Evolutionary conservation across 2,797 vertebrate species (phyloP), one percentile per base, ranked within the genome.

Genomic region (Acanthurus leucopareius): DNA sequence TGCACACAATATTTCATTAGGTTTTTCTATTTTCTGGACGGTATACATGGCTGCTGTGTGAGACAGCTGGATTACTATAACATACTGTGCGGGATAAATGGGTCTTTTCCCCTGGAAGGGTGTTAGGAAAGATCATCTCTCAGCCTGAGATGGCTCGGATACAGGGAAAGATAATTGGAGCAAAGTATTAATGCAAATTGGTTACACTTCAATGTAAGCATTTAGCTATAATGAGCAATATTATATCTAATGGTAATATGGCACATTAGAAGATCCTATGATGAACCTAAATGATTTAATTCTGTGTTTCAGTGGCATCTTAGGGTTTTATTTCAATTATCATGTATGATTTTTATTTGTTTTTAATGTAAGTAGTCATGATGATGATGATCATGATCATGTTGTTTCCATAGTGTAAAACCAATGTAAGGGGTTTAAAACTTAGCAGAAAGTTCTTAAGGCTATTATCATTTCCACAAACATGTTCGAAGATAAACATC

Each of bases 61-160:
- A 84, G 82, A 80, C 80, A 85, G 73, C 70, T 75, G 83, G 84
- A 89, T 91, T 88, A 90, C 75, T 68, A 11, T 68, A 77, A 69
- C 75, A 78, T 72, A 88, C 71, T 75, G 66, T 65, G 15, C 9
- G 62, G 80, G 74, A 84, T 86, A 70, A 84, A 83, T 68, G 2
- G 20, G 13, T 63, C 45, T 78, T 79, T 75, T 73, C 44, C 52
- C 77, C 77, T 62, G 47, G 57, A 86, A 63, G 56, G 48, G 10
- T 48, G 70, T 48, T 77, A 52, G 62, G 63, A 67, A 53, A 35
- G 49, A 82, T 80, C 7, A 62, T 61, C 80, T 75, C 56, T 57
- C 62, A 48, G 81, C 38, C 35, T 42, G 57, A 44, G 60, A 71
- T 81, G 61, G 59, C 63, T 75, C 2, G 0, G 51, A 75, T 66